phyloP scores from a whole-genome alignment of 2,797 vertebrate genomes.

The Cercopithecus neglectus region DNA sequence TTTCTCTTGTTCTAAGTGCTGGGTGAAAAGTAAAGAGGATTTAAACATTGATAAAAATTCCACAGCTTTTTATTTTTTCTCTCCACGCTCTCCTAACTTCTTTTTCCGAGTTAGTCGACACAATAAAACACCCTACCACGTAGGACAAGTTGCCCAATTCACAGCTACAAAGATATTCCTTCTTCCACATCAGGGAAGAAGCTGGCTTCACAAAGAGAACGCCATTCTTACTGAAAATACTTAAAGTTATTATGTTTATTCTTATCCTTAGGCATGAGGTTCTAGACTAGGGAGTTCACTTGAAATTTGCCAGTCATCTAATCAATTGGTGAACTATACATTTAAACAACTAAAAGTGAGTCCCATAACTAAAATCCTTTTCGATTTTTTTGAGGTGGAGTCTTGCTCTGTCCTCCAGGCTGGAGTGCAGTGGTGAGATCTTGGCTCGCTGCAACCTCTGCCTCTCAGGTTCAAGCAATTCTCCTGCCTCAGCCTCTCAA shows the following conservation, averaged over 20 bases:
- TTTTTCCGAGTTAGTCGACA: neutral
- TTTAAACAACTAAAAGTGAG: slow-evolving; percentile 48
- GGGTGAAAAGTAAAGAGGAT: slow-evolving; percentile 53
- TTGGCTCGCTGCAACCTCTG: neutral
- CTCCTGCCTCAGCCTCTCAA: neutral
- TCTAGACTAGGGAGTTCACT: slow-evolving; percentile 20
- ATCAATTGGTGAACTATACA: neutral
- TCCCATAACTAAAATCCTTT: neutral
- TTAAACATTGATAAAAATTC: neutral
- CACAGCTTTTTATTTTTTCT: neutral
- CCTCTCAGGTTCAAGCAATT: neutral
- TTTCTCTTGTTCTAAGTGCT: slow-evolving; percentile 99
- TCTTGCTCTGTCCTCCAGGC: neutral
- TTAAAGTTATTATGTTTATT: slow-evolving; percentile 12
- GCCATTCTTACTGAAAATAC: neutral
- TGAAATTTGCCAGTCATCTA: slow-evolving; percentile 30
- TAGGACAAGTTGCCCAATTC: neutral
- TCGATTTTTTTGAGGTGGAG: neutral
- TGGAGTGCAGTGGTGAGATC: neutral
- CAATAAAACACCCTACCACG: neutral
- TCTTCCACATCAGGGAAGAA: neutral
- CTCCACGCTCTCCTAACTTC: neutral
- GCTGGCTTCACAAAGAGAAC: neutral
- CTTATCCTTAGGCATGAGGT: neutral
- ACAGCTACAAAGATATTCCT: slow-evolving; percentile 39